phyloP scores from a whole-genome alignment of 1,140 invertebrate genomes.

The Drosophila obscura region DNA sequence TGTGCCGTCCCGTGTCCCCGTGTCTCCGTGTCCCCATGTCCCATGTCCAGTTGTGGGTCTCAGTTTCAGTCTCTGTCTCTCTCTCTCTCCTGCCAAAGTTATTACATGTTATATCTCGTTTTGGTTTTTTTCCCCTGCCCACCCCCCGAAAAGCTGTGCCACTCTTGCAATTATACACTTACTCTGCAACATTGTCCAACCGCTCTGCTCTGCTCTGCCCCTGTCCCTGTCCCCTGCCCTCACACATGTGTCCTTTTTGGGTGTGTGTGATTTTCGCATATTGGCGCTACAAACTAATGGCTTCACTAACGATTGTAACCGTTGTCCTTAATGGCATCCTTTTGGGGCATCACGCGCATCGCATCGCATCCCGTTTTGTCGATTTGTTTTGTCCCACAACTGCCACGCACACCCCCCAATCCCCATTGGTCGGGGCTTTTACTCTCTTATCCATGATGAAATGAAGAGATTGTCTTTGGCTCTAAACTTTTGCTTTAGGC shows the following conservation, averaged over 20 bases:
- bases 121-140: slow-evolving; percentile 9
- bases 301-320: slow-evolving; percentile 82
- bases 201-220: no score
- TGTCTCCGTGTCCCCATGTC: background rate
- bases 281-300: slow-evolving; percentile 77
- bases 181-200: slow-evolving; percentile 32
- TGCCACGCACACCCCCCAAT: no score
- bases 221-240: no score
- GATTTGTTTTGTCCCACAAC: slow-evolving; percentile 47
- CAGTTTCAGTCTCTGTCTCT: background rate
- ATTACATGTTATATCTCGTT: slow-evolving; percentile 78
- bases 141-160: slow-evolving; percentile 47
- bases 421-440: no score
- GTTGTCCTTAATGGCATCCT: slow-evolving; percentile 80
- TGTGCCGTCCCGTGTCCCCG: slow-evolving; percentile 5
- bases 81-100: slow-evolving; percentile 49
- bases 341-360: slow-evolving; percentile 74
- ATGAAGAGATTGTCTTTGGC: slow-evolving; percentile 30
- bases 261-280: slow-evolving; percentile 74
- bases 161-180: slow-evolving; percentile 81
- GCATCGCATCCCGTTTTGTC: slow-evolving; percentile 33
- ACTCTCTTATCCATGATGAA: slow-evolving; percentile 32
- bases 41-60: slow-evolving; percentile 29
- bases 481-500: slow-evolving; percentile 15
- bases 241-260: slow-evolving; percentile 1